Evolutionary conservation across 2,888 invertebrate genomes (phyloP), one percentile per base, ranked within the genome.

Genomic region (Tribolium freemani): DNA sequence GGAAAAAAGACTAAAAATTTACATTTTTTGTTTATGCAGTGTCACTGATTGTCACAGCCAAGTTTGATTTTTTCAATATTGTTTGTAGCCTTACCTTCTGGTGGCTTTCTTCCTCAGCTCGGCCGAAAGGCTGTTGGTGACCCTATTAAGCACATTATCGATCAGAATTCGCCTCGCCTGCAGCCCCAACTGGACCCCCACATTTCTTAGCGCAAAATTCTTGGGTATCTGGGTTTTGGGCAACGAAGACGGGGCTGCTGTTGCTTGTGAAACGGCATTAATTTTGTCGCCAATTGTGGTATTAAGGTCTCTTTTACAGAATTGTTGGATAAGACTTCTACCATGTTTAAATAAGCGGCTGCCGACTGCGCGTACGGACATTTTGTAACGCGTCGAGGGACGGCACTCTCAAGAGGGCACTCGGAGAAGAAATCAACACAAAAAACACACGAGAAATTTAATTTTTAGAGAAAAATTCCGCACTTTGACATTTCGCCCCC

Each of bases 91-190:
- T 10, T 85, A 86, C 85, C 90, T 89, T 79, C 89, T 90, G 0
- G 92, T 90, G 0, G 92, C 91, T 71, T 89, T 89, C 70, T 89
- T 88, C 53, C 92, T 87, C 60, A 93, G 84, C 74, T 92, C 90
- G 10, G 90, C 88, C 0, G 92, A 91, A 58, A 92, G 87, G 70
- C 88, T 90, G 74, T 91, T 91, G 5, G 93, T 92, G 0, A 93
- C 92, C 71, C 93, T 87, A 80, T 90, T 92, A 21, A 93, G 86
- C 63, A 93, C 90, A 83, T 91, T 93, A 82, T 93, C 91, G 67
- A 93, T 90, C 72, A 93, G 90, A 4, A 93, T 87, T 74, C 90
- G 88, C 50, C 92, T 87, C 1, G 92, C 92, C 79, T 92, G 91
- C 60, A 90, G 87, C 11, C 90, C 90, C 79, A 90, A 87, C 75